Conservation (phyloP, 2,113 vertebrate genomes). For the Pseudonaja textilis region DNA sequence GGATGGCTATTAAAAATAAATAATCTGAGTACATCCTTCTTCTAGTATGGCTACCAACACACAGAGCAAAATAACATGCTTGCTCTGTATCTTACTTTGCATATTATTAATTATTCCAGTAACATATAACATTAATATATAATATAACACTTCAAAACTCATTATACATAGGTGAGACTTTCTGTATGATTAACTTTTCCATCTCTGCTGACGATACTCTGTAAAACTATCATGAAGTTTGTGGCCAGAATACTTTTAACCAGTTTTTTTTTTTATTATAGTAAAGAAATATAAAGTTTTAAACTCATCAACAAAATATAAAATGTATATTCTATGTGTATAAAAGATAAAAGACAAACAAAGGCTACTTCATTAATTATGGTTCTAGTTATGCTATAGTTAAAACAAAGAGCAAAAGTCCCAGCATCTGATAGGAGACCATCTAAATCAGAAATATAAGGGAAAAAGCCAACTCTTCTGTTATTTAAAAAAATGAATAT, state of each 20-base stretch:
- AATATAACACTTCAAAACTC: neutral
- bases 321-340: neutral
- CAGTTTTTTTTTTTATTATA: rapidly evolving
- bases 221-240: conserved; percentile 16
- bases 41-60: neutral
- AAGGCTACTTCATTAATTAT: neutral
- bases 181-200: conserved; percentile 37
- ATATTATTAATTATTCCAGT: neutral
- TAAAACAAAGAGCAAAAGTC: neutral
- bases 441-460: neutral
- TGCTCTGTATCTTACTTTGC: neutral
- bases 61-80: neutral
- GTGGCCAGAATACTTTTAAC: neutral
- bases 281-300: neutral
- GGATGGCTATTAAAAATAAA: neutral
- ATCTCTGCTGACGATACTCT: conserved; percentile 26
- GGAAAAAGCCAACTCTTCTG: neutral
- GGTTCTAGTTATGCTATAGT: neutral
- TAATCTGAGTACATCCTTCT: neutral
- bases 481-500: neutral
- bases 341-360: neutral
- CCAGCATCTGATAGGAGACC: neutral
- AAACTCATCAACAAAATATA: conserved; percentile 18
- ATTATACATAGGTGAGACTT: neutral
- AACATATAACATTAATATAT: neutral